Percentiles rank a stretch among this genome's conserved stretches.
Evolutionary conservation across 2,888 invertebrate species (phyloP).

Genomic region (Cephus nigrinus): DNA sequence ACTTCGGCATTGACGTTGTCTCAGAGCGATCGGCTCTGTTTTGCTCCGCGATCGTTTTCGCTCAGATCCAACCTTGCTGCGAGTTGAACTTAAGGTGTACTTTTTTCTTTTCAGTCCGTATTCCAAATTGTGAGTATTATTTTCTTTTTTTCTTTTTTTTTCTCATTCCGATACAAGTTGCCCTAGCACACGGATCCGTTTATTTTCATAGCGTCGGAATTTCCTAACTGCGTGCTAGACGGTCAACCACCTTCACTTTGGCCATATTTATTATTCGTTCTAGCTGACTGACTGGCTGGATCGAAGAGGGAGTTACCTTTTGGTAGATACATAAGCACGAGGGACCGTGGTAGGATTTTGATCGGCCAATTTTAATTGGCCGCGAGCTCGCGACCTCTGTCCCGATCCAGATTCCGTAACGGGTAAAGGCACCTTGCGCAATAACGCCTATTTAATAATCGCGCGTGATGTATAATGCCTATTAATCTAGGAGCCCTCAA

Average conservation of each 20-base stretch:
- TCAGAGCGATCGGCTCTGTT: neutral
- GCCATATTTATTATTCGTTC: neutral
- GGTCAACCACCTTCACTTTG: neutral
- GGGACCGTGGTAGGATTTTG: neutral
- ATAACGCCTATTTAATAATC: conserved; percentile 45
- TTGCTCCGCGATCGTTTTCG: neutral
- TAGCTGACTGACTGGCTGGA: neutral
- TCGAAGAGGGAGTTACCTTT: neutral
- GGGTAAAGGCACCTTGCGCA: conserved; percentile 24
- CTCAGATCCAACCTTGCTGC: neutral
- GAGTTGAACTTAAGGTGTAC: neutral
- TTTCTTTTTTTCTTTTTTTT: neutral
- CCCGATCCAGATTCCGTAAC: conserved; percentile 18
- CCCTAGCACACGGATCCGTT: neutral
- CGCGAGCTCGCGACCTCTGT: conserved; percentile 17
- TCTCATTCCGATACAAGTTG: neutral
- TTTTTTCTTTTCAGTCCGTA: neutral
- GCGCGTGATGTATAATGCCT: conserved; percentile 42
- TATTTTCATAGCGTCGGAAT: neutral
- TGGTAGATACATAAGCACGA: neutral
- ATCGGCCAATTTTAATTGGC: conserved; percentile 5
- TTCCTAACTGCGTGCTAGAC: neutral
- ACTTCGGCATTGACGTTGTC: neutral
- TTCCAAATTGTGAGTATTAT: neutral
- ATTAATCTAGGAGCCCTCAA: conserved; percentile 43